phyloP scores from a whole-genome alignment of 2,888 invertebrate species.

The Horisme vitalbata region DNA sequence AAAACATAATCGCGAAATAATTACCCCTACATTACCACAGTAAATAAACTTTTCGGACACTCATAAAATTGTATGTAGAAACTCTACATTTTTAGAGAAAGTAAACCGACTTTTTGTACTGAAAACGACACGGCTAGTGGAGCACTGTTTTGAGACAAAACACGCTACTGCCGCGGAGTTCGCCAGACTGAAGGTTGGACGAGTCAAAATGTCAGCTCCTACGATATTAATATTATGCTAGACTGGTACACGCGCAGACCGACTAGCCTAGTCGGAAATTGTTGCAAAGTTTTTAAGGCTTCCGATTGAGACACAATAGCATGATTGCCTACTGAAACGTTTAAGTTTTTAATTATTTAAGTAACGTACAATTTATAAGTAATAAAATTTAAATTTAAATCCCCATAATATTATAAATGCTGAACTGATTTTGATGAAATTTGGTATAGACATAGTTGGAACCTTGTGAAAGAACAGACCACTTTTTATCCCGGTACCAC shows the following conservation, averaged over 20 bases:
- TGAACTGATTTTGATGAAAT: too few species aligned
- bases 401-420: too few species aligned
- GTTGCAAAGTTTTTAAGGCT: too few species aligned
- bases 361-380: too few species aligned
- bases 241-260: constrained; percentile 44
- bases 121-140: constrained; percentile 20
- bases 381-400: too few species aligned
- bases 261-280: not conserved
- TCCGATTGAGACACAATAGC: too few species aligned
- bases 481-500: too few species aligned
- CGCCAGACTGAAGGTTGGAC: constrained; percentile 35
- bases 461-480: too few species aligned
- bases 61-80: not conserved
- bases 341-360: too few species aligned
- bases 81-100: constrained; percentile 16
- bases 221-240: constrained; percentile 44
- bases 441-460: too few species aligned
- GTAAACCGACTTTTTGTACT: constrained; percentile 23
- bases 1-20: constrained; percentile 1
- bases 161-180: constrained; percentile 45
- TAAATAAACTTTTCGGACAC: constrained; percentile 4
- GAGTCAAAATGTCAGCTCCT: constrained; percentile 41
- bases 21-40: constrained; percentile 2
- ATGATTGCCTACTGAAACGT: too few species aligned
- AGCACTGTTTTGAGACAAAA: constrained; percentile 46